These are phyloP conservation scores for Drosophila ercepeae DNA, from an alignment of 1,140 invertebrate species.

Conservation along the genomic window DNA sequence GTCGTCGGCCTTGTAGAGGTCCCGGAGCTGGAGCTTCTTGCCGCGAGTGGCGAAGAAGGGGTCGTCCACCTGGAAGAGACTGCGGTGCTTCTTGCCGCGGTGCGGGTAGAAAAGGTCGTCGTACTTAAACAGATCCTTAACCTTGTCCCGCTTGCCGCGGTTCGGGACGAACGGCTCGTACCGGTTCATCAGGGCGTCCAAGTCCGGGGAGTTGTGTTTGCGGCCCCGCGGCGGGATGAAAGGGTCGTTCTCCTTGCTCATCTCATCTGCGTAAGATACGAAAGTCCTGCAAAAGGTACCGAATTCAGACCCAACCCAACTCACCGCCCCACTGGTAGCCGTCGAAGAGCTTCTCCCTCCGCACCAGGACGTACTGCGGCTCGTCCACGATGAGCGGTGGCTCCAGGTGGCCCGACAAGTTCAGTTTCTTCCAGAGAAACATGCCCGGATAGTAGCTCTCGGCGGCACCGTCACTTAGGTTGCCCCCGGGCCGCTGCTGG, in stretches of 20 bases:
- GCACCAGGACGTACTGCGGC: slow-evolving; percentile 72
- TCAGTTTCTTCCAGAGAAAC: slow-evolving; percentile 79
- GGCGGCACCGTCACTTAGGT: slow-evolving; percentile 44
- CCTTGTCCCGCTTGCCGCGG: slow-evolving; percentile 78
- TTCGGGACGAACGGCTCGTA: slow-evolving; percentile 79
- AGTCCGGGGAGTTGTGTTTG: slow-evolving; percentile 71
- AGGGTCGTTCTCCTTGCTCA: slow-evolving; percentile 54
- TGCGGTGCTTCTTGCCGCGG: slow-evolving; percentile 75
- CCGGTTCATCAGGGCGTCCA: slow-evolving; percentile 66
- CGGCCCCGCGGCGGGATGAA: slow-evolving; percentile 79
- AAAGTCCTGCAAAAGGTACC: too few relatives aligned
- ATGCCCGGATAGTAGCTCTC: slow-evolving; percentile 72
- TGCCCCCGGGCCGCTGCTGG: slow-evolving; percentile 27
- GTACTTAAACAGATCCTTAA: slow-evolving; percentile 82
- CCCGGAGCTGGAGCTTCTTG: slow-evolving; percentile 72
- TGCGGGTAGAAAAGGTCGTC: slow-evolving; percentile 82
- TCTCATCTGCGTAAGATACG: slow-evolving; percentile 33
- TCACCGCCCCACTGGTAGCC: slow-evolving; percentile 60
- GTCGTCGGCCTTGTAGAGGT: slow-evolving; percentile 71
- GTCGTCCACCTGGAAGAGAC: slow-evolving; percentile 56
- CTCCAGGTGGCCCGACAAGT: slow-evolving; percentile 74
- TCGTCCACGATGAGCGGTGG: slow-evolving; percentile 78
- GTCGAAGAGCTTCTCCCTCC: slow-evolving; percentile 63
- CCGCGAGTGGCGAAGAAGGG: slow-evolving; percentile 72
- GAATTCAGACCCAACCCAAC: slow-evolving; percentile 1